Evolutionary conservation across 2,113 vertebrate genomes (phyloP).

Genomic region (Prionailurus viverrinus): DNA sequence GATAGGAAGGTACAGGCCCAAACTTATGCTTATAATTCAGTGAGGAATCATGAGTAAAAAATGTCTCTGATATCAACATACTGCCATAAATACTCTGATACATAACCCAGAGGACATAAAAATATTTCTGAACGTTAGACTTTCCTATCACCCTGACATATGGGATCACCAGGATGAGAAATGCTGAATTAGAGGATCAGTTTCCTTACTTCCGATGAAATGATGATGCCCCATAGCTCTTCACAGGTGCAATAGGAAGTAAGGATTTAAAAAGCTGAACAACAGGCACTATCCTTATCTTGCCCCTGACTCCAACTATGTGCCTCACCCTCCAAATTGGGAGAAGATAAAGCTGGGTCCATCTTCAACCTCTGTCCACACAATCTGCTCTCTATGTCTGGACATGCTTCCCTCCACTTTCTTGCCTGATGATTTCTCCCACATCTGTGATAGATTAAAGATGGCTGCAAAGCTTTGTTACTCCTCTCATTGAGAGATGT

Average conservation of each 20-base stretch:
- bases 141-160: neutral
- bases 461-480: neutral
- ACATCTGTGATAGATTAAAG: neutral
- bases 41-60: neutral
- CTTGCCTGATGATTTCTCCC: neutral
- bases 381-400: neutral
- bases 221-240: neutral
- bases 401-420: neutral
- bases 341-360: neutral
- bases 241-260: neutral
- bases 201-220: neutral
- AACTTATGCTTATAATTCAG: neutral
- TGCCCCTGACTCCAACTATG: accelerated
- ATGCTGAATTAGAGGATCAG: neutral
- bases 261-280: neutral
- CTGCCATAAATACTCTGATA: neutral
- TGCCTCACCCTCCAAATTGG: neutral
- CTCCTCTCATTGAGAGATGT: neutral
- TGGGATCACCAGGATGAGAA: neutral
- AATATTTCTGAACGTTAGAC: neutral
- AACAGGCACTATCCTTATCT: neutral
- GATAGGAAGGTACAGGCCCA: neutral
- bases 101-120: neutral
- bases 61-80: neutral
- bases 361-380: neutral